Conservation (phyloP, 1,140 invertebrate genomes). For the Ips nitidus region DNA sequence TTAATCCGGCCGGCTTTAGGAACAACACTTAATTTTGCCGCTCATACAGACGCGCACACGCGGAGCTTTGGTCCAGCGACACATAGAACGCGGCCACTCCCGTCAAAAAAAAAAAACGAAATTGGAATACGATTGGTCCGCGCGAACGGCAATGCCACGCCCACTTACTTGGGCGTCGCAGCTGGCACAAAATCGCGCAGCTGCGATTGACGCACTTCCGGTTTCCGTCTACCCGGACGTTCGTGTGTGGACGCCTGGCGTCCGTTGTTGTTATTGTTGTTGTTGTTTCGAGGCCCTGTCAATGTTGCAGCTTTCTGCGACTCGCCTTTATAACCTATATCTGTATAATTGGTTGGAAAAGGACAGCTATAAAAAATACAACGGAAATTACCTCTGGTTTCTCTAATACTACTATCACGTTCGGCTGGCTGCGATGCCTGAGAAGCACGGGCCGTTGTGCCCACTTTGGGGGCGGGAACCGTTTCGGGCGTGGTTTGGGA, state of each 20-base stretch:
- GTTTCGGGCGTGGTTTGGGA: constrained; percentile 2
- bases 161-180: constrained; percentile 20
- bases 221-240: constrained; percentile 42
- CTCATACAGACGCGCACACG: not conserved
- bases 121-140: not conserved
- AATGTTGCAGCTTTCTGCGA: not conserved
- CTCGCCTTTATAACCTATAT: constrained; percentile 27
- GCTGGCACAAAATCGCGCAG: constrained; percentile 47
- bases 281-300: constrained; percentile 8
- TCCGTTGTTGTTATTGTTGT: constrained; percentile 25
- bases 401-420: constrained; percentile 36
- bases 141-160: not conserved
- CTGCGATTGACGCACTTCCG: constrained; percentile 40
- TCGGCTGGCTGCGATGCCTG: constrained; percentile 11
- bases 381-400: constrained; percentile 20
- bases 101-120: too few species aligned
- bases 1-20: constrained; percentile 32
- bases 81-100: too few species aligned
- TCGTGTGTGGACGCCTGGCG: constrained; percentile 34
- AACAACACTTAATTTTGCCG: constrained; percentile 27
- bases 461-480: not conserved
- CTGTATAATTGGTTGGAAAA: not conserved
- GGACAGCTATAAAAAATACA: not conserved
- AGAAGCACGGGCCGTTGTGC: not conserved
- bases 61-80: too few species aligned